phyloP scores from a whole-genome alignment of 1,140 invertebrate species.

The Liolophura sinensis region DNA sequence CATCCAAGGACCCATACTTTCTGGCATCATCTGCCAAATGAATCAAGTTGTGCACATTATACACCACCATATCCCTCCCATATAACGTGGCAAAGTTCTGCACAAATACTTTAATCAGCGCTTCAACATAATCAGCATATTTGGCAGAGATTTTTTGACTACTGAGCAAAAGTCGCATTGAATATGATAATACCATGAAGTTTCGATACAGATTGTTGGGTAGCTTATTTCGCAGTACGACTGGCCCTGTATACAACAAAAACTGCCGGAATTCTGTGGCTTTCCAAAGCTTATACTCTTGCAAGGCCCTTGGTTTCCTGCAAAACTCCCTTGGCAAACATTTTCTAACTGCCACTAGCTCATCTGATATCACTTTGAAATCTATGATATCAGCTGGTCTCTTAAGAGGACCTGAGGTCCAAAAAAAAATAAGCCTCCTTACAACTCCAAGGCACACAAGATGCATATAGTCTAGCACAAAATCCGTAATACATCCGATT shows the following conservation, averaged over 20 bases:
- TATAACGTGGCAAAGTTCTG: conserved; percentile 32
- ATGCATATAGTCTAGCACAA: conserved; percentile 58
- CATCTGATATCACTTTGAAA: conserved; percentile 20
- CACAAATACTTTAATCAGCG: conserved; percentile 47
- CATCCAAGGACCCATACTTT: conserved; percentile 54
- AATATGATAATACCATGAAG: no score
- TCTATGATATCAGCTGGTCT: conserved; percentile 4
- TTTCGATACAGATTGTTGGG: no score
- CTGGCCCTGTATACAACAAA: conserved; percentile 56
- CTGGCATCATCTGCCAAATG: conserved; percentile 58
- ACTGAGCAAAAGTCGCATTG: no score
- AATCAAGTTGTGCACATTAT: conserved; percentile 54
- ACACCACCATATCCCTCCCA: conserved; percentile 44
- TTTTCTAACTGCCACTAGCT: conserved; percentile 11
- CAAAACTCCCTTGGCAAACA: conserved; percentile 52
- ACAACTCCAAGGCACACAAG: conserved; percentile 54
- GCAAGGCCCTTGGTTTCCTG: conserved; percentile 48
- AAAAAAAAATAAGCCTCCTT: conserved; percentile 44
- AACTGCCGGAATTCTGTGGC: conserved; percentile 61
- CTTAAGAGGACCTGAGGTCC: conserved; percentile 28
- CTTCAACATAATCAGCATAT: conserved; percentile 36
- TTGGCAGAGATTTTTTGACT: conserved; percentile 7
- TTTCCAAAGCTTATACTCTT: conserved; percentile 54
- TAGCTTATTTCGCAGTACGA: conserved; percentile 44
- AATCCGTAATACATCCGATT: conserved; percentile 46